Base-by-base conservation (phyloP, 2,113 vertebrate species). In the Chloroceryle aenea region DNA sequence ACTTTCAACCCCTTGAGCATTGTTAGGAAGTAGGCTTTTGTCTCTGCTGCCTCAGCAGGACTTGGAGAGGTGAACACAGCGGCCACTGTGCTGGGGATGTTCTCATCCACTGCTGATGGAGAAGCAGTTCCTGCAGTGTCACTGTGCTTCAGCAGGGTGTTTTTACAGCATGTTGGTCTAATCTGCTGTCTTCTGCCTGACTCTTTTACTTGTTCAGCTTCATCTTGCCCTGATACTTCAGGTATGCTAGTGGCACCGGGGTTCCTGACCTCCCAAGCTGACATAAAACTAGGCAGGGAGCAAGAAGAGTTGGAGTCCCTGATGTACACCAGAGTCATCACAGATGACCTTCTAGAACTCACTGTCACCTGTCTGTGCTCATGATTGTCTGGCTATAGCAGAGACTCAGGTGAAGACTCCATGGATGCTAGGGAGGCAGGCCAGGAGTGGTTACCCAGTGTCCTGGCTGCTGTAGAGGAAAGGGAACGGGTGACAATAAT, bases 201-300 rank as follows among this genome's bases (percentile, higher is more conserved):
- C 92, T 85, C 64, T 91, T 92, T 64, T 32, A 84, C 61, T 45
- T 47, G 17, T 72, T 93, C 56, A 93, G 27, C 38, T 83, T 38
- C 43, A 10, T 36, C 63, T 89, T 92, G 58, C 45, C 55, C 58
- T 59, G 36, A 61, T 26, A 34, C n/a, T 8, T 3, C n/a, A 55
- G 56, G 30, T 4, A 1, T 47, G 42, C 29, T 47, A 50, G 21
- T 14, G 53, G 26, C 52, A 68, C 32, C 0, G 0, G 27, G 29
- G 12, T 10, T 78, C 50, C 68, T 2, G 4, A 27, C 40, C 14
- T 74, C 79, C 14, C 6, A 2, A 71, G 20, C 0, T 43, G 58
- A 74, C 59, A 67, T 12, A 88, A 64, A 87, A 79, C 26, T 64
- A 34, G 32, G 18, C 36, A 81, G 30, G 9, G 32, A 77, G 32